Evolutionary conservation across 1,140 invertebrate species (phyloP), one percentile per base, ranked within the genome.

Genomic region (Telenomus remus): DNA sequence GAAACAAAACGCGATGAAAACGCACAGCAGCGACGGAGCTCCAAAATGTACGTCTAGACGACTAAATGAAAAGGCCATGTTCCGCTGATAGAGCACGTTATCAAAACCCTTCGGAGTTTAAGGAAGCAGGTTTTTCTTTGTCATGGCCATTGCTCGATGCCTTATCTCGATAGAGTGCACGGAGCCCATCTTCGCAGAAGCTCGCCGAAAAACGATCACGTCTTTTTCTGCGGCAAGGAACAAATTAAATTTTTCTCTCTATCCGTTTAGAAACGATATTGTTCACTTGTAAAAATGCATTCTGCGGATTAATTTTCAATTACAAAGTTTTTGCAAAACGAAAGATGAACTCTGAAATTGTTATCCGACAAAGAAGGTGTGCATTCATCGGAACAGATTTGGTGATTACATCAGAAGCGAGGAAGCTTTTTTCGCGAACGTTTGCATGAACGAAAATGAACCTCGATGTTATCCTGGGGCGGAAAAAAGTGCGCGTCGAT

Each of bases 61-160:
- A 59, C 74, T 63, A 66, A 66, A 71, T 71, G 63, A 66, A 71
- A 71, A 71, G 66, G 61, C 74, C 66, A 76, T 76, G 71, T 68
- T 76, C 51, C 12, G 74, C 66, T 76, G 74, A 76, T 76, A 71
- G 61, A 71, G 63, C 61, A 35, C 66, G 74, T 56, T 76, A 76
- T 64, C 48, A 76, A 68, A 70, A 66, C 61, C 66, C 56, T 50
- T 56, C 56, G 48, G 50, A 66, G 63, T 68, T 71, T 66, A 71
- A 76, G 74, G 60, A 65, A 70, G 66, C 73, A 51, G 74, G 2
- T 27, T 71, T 76, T 46, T 57, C 66, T 76, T 76, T 76, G 60
- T 76, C 66, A 61, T 61, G 53, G 50, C 37, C 73, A 70, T 70
- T 76, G 69, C 55, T 53, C 70, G 73, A 65, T 76, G 73, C 54